Evolutionary conservation across 2,797 vertebrate species (phyloP).

Genomic region (Hafferia zeledoni): DNA sequence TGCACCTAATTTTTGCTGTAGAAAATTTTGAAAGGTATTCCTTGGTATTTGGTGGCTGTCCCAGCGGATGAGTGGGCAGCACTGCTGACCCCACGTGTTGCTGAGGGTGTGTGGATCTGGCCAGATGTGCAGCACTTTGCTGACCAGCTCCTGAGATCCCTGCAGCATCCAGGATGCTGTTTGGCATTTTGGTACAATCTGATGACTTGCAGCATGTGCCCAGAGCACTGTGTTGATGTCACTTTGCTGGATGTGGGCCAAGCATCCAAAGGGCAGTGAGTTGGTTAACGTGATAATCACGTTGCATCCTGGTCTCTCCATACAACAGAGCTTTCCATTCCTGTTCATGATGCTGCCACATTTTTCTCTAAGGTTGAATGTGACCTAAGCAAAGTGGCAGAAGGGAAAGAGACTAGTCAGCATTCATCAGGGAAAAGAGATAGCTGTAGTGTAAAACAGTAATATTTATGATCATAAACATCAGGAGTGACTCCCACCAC

Average conservation of each 20-base stretch:
- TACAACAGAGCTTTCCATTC: background rate
- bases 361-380: conserved; percentile 18
- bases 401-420: conserved; percentile 23
- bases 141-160: background rate
- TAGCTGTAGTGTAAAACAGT: background rate
- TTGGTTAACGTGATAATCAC: background rate
- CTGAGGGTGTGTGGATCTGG: background rate
- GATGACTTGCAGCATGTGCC: background rate
- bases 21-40: background rate
- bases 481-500: background rate
- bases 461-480: background rate
- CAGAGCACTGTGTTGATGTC: background rate
- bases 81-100: fast-evolving
- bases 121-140: background rate
- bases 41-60: background rate
- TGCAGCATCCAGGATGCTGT: fast-evolving
- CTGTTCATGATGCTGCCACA: background rate
- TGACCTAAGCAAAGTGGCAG: conserved; percentile 58
- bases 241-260: background rate
- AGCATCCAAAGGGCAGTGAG: background rate
- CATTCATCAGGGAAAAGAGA: background rate
- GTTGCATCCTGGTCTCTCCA: background rate
- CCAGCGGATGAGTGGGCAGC: background rate
- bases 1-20: background rate
- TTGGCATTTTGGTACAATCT: background rate